Base-by-base conservation (phyloP, 2,113 vertebrate species). In the Procapra przewalskii region DNA sequence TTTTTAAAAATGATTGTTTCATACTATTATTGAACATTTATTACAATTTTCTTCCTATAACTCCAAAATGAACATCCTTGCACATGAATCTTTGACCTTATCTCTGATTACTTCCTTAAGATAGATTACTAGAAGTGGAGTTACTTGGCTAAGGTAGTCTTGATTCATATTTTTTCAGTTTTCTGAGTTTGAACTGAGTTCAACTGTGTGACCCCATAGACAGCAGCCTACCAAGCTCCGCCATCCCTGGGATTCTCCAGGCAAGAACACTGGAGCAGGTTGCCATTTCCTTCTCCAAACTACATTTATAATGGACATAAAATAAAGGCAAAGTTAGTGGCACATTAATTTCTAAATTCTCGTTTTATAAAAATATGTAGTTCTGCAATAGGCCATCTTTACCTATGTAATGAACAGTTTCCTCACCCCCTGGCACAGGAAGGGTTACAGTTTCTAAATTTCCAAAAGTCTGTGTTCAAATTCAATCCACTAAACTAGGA, bases 171-270 rank as follows among this genome's bases (percentile, higher is more conserved):
- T 85, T 88, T 93, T 71, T 93, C 60, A 40, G 36, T 88, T 91
- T 96, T 89, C 75, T 91, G 21, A 45, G 83, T 75, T 91, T 85
- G 54, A 95, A 81, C 43, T 87, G 60, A 94, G 62, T 96, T 96
- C 77, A 62, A 15, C 60, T 62, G 29, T 59, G 25, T 62, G 60
- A 62, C 29, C 29, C 29, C 60, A 31, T 62, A 31, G 60, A 62
- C 2, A 6, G 60, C 60, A 62, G 59, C 60, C 13, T 6, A 62
- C 29, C 29, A 62, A 62, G 60, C 60, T 62, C 60, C 3, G 3
- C 29, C 0, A 0, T 62, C 60, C 29, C 60, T 62, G 60, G 60
- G 60, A 31, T 62, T 62, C 59, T 29, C 59, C 59, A 60, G 59
- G 59, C 59, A 60, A 60, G 27, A 60, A 60, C 59, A 29, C 27